Evolutionary conservation across 1,140 invertebrate genomes (phyloP).

Genomic region (Euwallacea fornicatus): DNA sequence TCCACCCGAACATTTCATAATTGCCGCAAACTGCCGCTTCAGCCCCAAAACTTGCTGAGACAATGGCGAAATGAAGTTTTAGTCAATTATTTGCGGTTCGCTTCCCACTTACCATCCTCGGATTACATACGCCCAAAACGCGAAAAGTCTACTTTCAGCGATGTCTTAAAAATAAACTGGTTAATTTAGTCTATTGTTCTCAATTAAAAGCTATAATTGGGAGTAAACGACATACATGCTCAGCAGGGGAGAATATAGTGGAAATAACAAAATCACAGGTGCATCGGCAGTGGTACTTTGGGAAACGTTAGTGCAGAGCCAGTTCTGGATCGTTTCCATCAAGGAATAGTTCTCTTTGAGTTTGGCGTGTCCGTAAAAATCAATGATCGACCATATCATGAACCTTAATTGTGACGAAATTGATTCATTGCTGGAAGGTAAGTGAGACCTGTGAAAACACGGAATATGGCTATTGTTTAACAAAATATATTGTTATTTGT

Average conservation of each 20-base stretch:
- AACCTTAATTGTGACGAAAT: not conserved
- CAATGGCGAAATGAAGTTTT: too few relatives aligned
- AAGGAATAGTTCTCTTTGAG: not conserved
- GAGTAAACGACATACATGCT: not conserved
- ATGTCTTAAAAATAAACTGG: conserved; percentile 4
- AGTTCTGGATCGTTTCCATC: too few relatives aligned
- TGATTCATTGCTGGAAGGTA: not conserved
- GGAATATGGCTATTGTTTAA: not conserved
- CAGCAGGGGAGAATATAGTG: conserved; percentile 4
- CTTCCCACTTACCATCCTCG: too few relatives aligned
- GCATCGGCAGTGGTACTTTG: not conserved
- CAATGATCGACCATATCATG: not conserved
- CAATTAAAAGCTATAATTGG: conserved; percentile 11
- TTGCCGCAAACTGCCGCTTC: too few relatives aligned
- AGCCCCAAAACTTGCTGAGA: too few relatives aligned
- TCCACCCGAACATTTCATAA: too few relatives aligned
- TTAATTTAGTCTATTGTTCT: conserved; percentile 12
- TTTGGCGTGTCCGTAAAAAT: not conserved
- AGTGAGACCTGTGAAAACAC: not conserved
- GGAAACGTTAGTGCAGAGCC: too few relatives aligned
- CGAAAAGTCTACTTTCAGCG: not conserved
- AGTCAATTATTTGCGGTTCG: too few relatives aligned
- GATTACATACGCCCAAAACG: too few relatives aligned
- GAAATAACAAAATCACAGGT: not conserved
- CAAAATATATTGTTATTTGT: not conserved